These are phyloP conservation scores for Arothron firmamentum DNA, from an alignment of 2,113 vertebrate species.

Conservation along the genomic window DNA sequence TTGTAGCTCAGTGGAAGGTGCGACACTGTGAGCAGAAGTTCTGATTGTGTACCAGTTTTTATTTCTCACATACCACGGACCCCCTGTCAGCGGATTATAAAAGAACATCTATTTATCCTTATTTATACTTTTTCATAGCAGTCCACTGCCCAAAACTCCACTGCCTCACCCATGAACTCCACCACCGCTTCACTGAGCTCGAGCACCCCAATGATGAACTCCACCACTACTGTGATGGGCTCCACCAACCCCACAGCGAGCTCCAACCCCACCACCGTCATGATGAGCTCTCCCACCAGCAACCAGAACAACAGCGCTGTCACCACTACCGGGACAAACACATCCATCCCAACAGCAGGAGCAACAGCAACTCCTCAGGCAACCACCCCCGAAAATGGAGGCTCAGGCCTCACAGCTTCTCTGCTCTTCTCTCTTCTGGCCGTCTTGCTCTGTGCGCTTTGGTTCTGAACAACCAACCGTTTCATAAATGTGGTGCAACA, in stretches of 20 bases:
- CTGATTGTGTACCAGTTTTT: too few species aligned
- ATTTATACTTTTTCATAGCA: accelerated
- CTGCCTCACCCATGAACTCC: neutral
- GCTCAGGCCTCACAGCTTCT: slow-evolving; percentile 13
- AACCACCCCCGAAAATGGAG: neutral
- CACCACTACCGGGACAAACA: neutral
- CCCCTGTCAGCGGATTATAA: too few species aligned
- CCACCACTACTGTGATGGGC: accelerated
- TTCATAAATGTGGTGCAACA: too few species aligned
- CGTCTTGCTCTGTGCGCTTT: slow-evolving; percentile 1
- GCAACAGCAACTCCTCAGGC: neutral
- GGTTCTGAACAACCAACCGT: neutral
- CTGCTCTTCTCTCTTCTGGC: slow-evolving; percentile 13
- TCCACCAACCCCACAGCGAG: neutral
- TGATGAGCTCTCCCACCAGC: neutral
- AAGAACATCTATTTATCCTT: too few species aligned
- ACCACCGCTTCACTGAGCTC: neutral
- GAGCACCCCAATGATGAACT: neutral
- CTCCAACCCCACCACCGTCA: neutral
- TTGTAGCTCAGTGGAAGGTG: too few species aligned
- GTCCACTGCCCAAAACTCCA: neutral
- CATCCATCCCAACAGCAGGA: neutral
- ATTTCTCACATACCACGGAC: too few species aligned
- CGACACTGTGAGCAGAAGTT: too few species aligned
- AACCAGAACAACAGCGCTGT: neutral